Evolutionary conservation across 2,797 vertebrate genomes (phyloP), one percentile per base, ranked within the genome.

Genomic region (Megaceryle alcyon): DNA sequence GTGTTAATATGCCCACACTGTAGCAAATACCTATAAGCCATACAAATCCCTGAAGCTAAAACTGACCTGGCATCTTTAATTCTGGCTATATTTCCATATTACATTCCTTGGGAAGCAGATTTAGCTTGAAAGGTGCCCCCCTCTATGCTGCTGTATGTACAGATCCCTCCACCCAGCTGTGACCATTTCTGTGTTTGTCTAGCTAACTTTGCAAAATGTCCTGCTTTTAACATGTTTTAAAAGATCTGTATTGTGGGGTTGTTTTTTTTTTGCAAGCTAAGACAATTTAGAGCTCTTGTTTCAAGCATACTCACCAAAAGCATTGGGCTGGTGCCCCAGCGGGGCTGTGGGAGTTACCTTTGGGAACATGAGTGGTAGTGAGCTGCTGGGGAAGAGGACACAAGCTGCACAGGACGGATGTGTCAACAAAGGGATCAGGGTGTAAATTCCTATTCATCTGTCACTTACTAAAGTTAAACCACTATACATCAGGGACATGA

Each of bases 1-100:
- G 70, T 43, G 68, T 49, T 90, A 76, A n/a, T 64, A 14, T 82
- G 75, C 48, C 31, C 66, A 73, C 20, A 2, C 86, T 66, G 8
- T 11, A 59, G 57, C 64, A 82, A 77, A 89, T 78, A 93, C 66
- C 44, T 82, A 41, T 46, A 85, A 86, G 71, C 44, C 86, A 73
- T 66, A 84, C 28, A 82, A 90, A 78, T 68, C 18, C 23, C n/a
- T 4, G 3, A 82, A 88, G 41, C 49, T 88, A 65, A 88, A 93
- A 63, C n/a, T 0, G 1, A 63, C 37, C 71, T 65, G 71, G 75
- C 21, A 85, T 33, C n/a, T 26, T 64, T 43, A 68, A 16, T 33
- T 80, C 68, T 69, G 71, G 14, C 29, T 78, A 0, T 39, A 25
- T 78, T 88, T 88, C 35, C 29, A 4, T 86, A 25, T 26, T 90